A percentile compares a stretch with the other conserved stretches of the same genome.
Conservation (phyloP, 2,797 vertebrate species). For the Gastrophryne carolinensis region DNA sequence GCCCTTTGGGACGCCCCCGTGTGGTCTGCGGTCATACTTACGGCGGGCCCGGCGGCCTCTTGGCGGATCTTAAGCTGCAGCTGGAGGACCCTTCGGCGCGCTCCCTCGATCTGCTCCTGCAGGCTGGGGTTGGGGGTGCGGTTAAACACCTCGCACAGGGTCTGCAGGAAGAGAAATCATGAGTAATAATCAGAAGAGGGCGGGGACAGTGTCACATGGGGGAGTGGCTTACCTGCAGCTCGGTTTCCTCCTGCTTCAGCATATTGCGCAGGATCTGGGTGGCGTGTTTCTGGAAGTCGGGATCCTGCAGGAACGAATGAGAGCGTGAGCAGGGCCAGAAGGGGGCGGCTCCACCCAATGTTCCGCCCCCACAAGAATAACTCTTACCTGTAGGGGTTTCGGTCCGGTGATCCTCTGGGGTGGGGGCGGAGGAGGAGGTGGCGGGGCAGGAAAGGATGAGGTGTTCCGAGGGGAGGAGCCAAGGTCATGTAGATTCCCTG, state of each 20-base stretch:
- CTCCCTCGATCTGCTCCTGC: conserved; percentile 85
- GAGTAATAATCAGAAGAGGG: too few relatives aligned
- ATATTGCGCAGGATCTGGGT: conserved; percentile 89
- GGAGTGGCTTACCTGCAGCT: conserved; percentile 81
- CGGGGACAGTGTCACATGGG: too few relatives aligned
- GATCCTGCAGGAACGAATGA: conserved; percentile 68
- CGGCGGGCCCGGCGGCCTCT: conserved; percentile 70
- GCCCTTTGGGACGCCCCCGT: background rate
- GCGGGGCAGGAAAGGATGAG: conserved; percentile 62
- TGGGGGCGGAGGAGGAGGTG: conserved; percentile 74
- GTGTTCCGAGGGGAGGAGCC: conserved; percentile 10
- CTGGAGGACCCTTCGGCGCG: conserved; percentile 81
- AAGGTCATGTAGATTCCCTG: conserved; percentile 56
- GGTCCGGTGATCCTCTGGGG: conserved; percentile 82
- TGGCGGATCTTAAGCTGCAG: conserved; percentile 86
- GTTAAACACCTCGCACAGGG: conserved; percentile 72
- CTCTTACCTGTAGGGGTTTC: conserved; percentile 80
- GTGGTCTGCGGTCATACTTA: conserved; percentile 58
- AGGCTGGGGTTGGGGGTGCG: conserved; percentile 74
- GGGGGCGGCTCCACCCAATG: background rate
- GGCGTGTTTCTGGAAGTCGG: conserved; percentile 88
- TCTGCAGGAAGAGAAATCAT: conserved; percentile 62
- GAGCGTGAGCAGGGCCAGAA: background rate
- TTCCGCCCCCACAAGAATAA: too few relatives aligned
- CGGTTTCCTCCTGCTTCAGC: conserved; percentile 88